Evolutionary conservation across 2,113 vertebrate species (phyloP).

Genomic region (Trogon melanurus): DNA sequence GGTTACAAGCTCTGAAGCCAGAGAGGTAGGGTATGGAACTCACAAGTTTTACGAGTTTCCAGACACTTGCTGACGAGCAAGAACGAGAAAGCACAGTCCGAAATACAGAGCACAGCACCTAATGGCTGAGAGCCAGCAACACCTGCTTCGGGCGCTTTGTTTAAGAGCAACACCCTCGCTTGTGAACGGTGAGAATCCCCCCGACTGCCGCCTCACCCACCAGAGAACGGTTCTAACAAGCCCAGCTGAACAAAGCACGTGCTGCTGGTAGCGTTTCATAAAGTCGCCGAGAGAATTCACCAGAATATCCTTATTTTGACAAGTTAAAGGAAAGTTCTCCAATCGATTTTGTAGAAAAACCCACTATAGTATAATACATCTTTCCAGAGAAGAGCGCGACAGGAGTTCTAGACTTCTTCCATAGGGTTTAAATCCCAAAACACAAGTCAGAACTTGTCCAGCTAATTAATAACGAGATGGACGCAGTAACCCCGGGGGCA

Average conservation of each 20-base stretch:
- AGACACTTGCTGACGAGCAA: background rate
- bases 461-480: slow-evolving; percentile 4
- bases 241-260: background rate
- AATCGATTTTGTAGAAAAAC: background rate
- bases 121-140: background rate
- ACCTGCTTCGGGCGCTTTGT: background rate
- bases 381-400: background rate
- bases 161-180: background rate
- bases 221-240: background rate
- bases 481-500: background rate
- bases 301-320: background rate
- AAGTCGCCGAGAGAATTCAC: background rate
- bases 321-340: background rate
- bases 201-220: background rate
- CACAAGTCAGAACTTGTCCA: background rate
- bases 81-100: background rate
- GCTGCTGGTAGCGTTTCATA: background rate
- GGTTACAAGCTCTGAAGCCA: background rate
- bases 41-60: background rate
- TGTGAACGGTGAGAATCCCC: background rate
- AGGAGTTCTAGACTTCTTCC: background rate
- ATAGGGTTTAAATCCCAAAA: background rate
- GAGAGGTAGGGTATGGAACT: background rate
- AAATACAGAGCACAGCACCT: background rate
- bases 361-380: background rate